Base-by-base conservation (phyloP, 2,888 invertebrate species). In the Ophion costatus region DNA sequence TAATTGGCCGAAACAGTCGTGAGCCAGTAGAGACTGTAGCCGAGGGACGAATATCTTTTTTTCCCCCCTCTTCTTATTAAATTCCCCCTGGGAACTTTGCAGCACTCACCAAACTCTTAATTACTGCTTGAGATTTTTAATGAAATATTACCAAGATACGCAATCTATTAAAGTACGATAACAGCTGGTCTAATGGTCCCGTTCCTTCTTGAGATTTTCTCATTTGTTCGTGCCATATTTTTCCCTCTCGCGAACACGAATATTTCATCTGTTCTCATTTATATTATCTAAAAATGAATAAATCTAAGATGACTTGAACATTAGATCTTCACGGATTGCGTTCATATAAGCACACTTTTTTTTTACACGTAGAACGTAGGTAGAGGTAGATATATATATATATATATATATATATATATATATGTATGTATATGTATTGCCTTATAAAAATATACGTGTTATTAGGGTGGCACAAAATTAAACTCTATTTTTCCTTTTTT, bases 101-200 rank as follows among this genome's bases (percentile, higher is more conserved):
- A 24, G 45, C 70, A 61, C 73, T 73, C 67, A 4, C 38, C 76
- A 24, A 80, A 71, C 76, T 82, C 56, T 81, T 71, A 76, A 79
- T 82, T 79, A 61, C 71, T 33, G 61, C 84, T 86, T 73, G 79
- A 84, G 82, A 86, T 87, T 87, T 87, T 87, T 87, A 85, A 87
- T 87, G 83, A 87, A 87, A 87, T 83, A 80, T 81, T 61, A 71
- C 71, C 5, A 70, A 87, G 77, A 83, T 82, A 82, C 74, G 87
- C 74, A 82, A 87, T 85, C 82, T 84, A 84, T 87, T 82, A 84
- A 75, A 77, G 56, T 63, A 66, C 71, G 74, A 74, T 66, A 86
- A 86, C 87, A 84, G 81, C 87, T 83, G 82, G 70, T 63, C 70
- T 61, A 73, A 79, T 79, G 24, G 71, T 59, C 66, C 69, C 42